Percentiles rank a stretch among this genome's conserved stretches.
Evolutionary conservation across 2,888 invertebrate species (phyloP).

Genomic region (Dromius quadrimaculatus): DNA sequence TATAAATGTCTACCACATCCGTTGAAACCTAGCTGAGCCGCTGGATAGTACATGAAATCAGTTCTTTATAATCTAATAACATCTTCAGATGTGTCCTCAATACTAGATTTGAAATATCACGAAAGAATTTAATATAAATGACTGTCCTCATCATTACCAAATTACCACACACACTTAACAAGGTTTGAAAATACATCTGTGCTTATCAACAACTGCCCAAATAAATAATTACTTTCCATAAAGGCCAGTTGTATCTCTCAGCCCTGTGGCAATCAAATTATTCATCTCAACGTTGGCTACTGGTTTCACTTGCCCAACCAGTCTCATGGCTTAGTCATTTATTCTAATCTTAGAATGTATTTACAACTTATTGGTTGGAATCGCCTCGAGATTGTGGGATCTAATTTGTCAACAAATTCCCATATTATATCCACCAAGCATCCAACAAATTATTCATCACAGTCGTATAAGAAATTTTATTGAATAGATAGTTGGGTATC

Average conservation of each 20-base stretch:
- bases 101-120: background rate
- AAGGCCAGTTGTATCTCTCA: constrained; percentile 7
- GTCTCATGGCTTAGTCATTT: too few relatives aligned
- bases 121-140: background rate
- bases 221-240: constrained; percentile 36
- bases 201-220: constrained; percentile 37
- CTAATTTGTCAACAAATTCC: constrained; percentile 66
- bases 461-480: constrained; percentile 42
- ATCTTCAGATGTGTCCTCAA: too few relatives aligned
- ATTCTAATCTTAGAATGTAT: constrained; percentile 35
- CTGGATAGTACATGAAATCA: too few relatives aligned
- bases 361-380: constrained; percentile 26
- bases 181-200: constrained; percentile 24
- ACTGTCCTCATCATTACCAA: too few relatives aligned
- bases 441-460: constrained; percentile 44
- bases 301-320: constrained; percentile 22
- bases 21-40: too few relatives aligned
- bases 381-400: constrained; percentile 61
- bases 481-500: constrained; percentile 44
- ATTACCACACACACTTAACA: too few relatives aligned
- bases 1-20: too few relatives aligned
- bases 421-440: constrained; percentile 64
- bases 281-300: constrained; percentile 25
- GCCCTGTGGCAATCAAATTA: constrained; percentile 16
- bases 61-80: too few relatives aligned